Base-by-base conservation (phyloP, 2,797 vertebrate genomes). In the Hemitrygon akajei region DNA sequence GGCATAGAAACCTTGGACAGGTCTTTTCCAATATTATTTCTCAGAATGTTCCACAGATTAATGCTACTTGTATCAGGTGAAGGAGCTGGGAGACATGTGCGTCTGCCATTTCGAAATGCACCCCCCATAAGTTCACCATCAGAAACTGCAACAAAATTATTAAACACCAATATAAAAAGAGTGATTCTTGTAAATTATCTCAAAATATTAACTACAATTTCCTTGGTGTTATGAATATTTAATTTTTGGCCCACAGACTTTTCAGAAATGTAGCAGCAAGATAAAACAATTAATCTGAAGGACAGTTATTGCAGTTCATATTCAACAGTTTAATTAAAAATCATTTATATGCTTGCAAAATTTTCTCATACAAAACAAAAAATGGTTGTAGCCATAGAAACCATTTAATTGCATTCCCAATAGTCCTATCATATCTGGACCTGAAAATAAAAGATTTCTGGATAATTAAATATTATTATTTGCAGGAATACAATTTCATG, bases 1-100 rank as follows among this genome's bases (percentile, higher is more conserved):
- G 99, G 99, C 99, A 99, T 99, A 82, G 99, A 99, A 95, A 99
- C 99, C 96, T 99, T 99, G 94, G 99, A 99, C 94, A 99, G 96
- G 95, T 99, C 99, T 95, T 99, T 99, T 92, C 99, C 99, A 37
- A 99, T 99, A 96, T 99, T 99, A 96, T 99, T 99, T 94, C 98
- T 98, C 96, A 99, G 96, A 96, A 99, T 99, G 97, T 99, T 99
- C 99, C 99, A 99, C 94, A 99, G 97, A 96, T 99, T 99, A 96
- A 99, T 98, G 96, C 99, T 99, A 97, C 98, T 98, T 95, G 97
- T 98, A 96, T 99, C 98, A 0, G 99, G 99, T 93, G 98, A 98
- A 4, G 99, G 98, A 73, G 98, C 97, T 14, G 98, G 97, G 94
- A 99, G 97, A 96, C 97, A 98, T 22, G 96, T 97, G 69, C 99